Evolutionary conservation across 2,888 invertebrate species (phyloP).

Genomic region (Lycocerus yunnanus): DNA sequence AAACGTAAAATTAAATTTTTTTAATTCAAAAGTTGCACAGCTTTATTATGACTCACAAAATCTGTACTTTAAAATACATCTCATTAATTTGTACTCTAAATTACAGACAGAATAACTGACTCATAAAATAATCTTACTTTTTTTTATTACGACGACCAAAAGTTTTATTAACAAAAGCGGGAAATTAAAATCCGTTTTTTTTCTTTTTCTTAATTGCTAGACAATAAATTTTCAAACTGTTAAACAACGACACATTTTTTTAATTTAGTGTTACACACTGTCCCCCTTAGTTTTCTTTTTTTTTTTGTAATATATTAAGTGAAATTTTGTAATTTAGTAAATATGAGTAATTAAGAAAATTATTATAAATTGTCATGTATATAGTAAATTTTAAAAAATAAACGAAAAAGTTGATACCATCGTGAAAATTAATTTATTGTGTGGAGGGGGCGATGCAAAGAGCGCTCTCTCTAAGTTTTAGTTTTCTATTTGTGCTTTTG

Average conservation of each 20-base stretch:
- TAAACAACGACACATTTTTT: background rate
- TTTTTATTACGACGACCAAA: conserved; percentile 22
- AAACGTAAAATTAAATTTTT: background rate
- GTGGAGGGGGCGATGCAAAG: background rate
- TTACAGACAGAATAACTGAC: background rate
- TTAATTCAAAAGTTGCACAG: background rate
- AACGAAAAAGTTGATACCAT: conserved; percentile 8
- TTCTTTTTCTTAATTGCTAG: conserved; percentile 29
- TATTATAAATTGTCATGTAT: conserved; percentile 30
- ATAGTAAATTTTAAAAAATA: conserved; percentile 25
- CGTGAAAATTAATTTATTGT: background rate
- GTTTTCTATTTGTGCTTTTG: conserved; percentile 45
- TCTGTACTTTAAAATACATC: background rate
- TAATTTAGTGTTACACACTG: background rate
- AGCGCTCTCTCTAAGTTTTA: conserved; percentile 24
- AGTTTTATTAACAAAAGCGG: background rate
- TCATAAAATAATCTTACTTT: background rate
- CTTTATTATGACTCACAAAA: background rate
- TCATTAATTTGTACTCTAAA: background rate
- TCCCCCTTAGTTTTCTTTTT: background rate
- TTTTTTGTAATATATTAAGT: conserved; percentile 24
- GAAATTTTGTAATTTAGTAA: conserved; percentile 46
- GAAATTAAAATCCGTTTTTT: conserved; percentile 8
- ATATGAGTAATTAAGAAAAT: conserved; percentile 30
- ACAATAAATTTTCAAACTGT: conserved; percentile 31